Percentiles rank a stretch among this genome's conserved stretches.
These are phyloP conservation scores for Mesoclemmys tuberculata DNA, from an alignment of 2,113 vertebrate genomes.

Conservation along the genomic window DNA sequence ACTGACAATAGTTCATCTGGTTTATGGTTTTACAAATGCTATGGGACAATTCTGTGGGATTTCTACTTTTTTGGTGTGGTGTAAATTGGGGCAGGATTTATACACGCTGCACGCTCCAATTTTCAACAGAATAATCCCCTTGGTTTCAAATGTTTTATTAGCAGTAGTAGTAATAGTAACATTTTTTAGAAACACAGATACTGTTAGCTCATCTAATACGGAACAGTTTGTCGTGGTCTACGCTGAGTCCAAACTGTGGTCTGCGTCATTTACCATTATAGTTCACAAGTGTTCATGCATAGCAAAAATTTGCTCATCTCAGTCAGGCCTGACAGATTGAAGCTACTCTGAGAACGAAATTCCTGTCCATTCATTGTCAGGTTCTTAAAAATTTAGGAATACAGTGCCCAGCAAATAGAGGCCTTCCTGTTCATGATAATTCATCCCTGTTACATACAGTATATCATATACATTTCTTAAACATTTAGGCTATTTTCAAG, in stretches of 20 bases:
- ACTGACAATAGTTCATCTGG: background rate
- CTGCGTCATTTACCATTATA: background rate
- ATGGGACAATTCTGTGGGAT: background rate
- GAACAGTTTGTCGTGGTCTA: background rate
- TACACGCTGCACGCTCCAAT: accelerated
- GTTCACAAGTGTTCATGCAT: background rate
- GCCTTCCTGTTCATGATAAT: background rate
- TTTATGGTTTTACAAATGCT: background rate
- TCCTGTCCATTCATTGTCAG: background rate
- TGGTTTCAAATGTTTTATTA: background rate
- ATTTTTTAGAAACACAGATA: background rate
- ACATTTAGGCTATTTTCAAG: background rate
- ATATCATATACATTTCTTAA: background rate
- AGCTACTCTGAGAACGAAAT: background rate
- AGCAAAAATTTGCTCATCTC: background rate
- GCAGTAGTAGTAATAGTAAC: background rate
- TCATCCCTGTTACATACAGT: background rate
- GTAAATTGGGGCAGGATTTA: background rate
- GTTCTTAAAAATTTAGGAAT: background rate
- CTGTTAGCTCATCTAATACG: background rate
- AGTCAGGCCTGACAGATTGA: background rate
- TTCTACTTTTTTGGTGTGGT: background rate
- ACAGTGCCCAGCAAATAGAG: background rate
- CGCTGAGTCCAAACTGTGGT: background rate
- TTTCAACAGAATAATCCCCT: background rate